Base-by-base conservation (phyloP, 2,888 invertebrate genomes). In the Heliconius cydno region DNA sequence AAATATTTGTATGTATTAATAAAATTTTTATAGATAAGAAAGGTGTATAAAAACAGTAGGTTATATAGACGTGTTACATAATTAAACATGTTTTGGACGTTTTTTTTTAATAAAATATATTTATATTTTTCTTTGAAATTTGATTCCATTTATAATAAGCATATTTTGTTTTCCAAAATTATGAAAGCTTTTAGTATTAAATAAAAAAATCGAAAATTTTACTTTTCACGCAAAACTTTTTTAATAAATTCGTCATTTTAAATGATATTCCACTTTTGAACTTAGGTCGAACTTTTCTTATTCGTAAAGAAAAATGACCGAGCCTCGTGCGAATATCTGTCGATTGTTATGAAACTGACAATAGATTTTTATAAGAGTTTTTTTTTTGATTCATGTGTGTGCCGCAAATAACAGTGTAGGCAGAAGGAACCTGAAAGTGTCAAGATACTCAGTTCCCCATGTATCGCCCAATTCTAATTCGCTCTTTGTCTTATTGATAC, bases 271-370 rank as follows among this genome's bases (percentile, higher is more conserved):
- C 41, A 73, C 73, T 73, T 60, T 25, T 60, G 34, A 73, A 73
- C 73, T 73, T 60, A 73, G 60, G 25, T 79, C 77, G 68, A 68
- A 57, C 41, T 77, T 73, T 80, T 80, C 79, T 80, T 77, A 70
- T 34, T 68, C 22, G 34, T 77, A 68, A 80, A 73, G 76, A 79
- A 77, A 76, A 79, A 65, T 71, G 71, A 79, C 68, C 75, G 75
- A 73, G 73, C 57, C 34, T 22, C 60, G 34, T 60, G 72, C 13
- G 73, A 73, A 73, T 73, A 60, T 60, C 34, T 38, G 60, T 73
- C n/a, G 57, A 73, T 60, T 57, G n/a, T 68, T 41, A 68, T 7
- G 2, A 68, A 41, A 25, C 4, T 15, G 41, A 28, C 41, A 68
- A 41, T 41, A 60, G 15, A 15, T n/a, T 73, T 60, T 57, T n/a